phyloP scores from a whole-genome alignment of 2,797 vertebrate species.

The Rhinella marina region DNA sequence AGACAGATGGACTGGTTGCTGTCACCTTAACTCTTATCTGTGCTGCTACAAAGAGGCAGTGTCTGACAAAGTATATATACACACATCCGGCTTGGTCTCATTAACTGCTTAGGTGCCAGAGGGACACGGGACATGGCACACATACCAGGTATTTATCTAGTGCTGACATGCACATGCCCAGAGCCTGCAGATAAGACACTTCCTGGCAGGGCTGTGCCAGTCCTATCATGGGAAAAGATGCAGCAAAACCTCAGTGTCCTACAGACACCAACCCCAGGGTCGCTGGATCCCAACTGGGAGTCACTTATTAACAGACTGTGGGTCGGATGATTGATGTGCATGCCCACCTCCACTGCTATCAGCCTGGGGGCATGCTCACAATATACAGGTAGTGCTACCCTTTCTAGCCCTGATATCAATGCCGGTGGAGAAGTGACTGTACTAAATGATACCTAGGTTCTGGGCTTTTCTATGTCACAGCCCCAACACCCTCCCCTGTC shows the following conservation, averaged over 20 bases:
- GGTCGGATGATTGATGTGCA: background rate
- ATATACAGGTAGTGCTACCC: background rate
- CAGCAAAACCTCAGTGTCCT: background rate
- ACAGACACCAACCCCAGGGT: background rate
- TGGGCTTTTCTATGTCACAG: constrained; percentile 6
- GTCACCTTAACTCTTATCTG: constrained; percentile 25
- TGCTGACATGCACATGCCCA: background rate
- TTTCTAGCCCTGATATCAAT: background rate
- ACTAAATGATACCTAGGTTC: background rate
- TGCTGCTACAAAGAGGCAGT: constrained; percentile 11
- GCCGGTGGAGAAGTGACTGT: background rate
- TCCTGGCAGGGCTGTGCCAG: background rate
- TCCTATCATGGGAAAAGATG: background rate
- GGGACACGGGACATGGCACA: background rate
- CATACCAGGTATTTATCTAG: background rate
- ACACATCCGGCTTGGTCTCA: constrained; percentile 3
- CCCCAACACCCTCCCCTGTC: constrained; percentile 4
- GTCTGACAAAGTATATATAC: background rate
- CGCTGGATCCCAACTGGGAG: background rate
- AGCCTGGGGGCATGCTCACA: background rate
- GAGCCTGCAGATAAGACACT: background rate
- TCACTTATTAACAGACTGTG: constrained; percentile 1
- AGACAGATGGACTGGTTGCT: constrained; percentile 8
- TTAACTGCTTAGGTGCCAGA: background rate
- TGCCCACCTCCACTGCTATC: background rate